Conservation (phyloP, 30 jellyfish, hydroid and myxozoan genomes). For the Turritopsis rubra region DNA sequence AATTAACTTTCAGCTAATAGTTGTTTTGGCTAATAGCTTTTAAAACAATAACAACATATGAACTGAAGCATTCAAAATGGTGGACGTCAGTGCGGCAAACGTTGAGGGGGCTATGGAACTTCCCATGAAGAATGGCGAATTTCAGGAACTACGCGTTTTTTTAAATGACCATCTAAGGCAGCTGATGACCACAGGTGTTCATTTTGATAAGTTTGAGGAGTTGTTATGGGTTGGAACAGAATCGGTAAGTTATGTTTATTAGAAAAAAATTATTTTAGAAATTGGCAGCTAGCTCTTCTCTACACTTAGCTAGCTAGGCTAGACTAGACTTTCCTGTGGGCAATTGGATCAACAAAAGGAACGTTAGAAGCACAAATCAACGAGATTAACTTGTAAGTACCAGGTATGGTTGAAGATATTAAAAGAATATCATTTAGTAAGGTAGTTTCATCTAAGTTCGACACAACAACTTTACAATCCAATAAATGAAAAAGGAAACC, state of each 20-base stretch:
- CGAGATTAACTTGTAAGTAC: too few relatives aligned
- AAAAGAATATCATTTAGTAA: too few relatives aligned
- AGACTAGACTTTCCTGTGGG: too few relatives aligned
- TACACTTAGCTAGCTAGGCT: not conserved
- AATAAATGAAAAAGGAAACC: too few relatives aligned
- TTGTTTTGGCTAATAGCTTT: not conserved
- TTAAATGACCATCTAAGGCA: constrained; percentile 55
- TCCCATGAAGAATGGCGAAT: constrained; percentile 38
- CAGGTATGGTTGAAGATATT: too few relatives aligned
- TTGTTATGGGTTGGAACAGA: constrained; percentile 92
- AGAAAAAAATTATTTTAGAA: too few relatives aligned
- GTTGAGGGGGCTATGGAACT: constrained; percentile 11
- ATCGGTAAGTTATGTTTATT: constrained; percentile 54
- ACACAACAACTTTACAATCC: too few relatives aligned
- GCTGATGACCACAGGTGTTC: constrained; percentile 51
- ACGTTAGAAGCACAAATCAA: too few relatives aligned
- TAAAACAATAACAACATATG: not conserved
- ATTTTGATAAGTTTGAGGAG: constrained; percentile 86
- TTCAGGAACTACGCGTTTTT: constrained; percentile 65
- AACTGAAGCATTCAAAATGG: constrained; percentile 22
- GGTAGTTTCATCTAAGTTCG: too few relatives aligned
- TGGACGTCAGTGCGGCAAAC: constrained; percentile 36
- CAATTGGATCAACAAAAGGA: too few relatives aligned
- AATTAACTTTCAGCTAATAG: too few relatives aligned
- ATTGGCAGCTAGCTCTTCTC: too few relatives aligned